These are phyloP conservation scores for Vulpes vulpes DNA, from an alignment of 2,113 vertebrate genomes.

Conservation along the genomic window DNA sequence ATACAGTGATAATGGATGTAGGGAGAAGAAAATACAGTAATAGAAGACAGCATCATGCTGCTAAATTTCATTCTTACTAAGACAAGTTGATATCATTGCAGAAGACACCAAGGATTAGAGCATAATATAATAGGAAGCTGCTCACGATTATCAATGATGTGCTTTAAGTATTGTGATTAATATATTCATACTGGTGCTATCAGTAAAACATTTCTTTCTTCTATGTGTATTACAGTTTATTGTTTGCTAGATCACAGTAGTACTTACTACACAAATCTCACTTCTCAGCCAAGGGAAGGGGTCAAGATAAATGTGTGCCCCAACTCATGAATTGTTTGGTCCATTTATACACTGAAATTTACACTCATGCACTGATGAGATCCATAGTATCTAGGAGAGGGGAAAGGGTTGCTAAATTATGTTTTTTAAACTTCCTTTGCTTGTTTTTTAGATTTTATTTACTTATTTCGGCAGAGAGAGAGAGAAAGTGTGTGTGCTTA, in stretches of 20 bases:
- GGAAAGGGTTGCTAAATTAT: neutral
- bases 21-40: neutral
- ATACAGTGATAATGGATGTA: neutral
- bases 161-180: conserved; percentile 27
- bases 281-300: neutral
- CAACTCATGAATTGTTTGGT: neutral
- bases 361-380: neutral
- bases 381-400: neutral
- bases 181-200: neutral
- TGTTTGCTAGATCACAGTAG: conserved; percentile 23
- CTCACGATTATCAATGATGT: conserved; percentile 21
- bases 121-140: conserved; percentile 20
- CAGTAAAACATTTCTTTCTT: neutral
- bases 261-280: neutral
- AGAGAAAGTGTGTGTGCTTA: too few species aligned
- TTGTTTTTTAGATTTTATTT: neutral
- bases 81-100: neutral
- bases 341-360: neutral
- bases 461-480: neutral
- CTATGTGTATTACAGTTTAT: neutral
- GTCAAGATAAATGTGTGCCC: neutral
- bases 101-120: neutral
- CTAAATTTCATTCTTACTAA: conserved; percentile 48
- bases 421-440: neutral
- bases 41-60: neutral